phyloP scores from a whole-genome alignment of 2,113 vertebrate species.

The Gallinago media region DNA sequence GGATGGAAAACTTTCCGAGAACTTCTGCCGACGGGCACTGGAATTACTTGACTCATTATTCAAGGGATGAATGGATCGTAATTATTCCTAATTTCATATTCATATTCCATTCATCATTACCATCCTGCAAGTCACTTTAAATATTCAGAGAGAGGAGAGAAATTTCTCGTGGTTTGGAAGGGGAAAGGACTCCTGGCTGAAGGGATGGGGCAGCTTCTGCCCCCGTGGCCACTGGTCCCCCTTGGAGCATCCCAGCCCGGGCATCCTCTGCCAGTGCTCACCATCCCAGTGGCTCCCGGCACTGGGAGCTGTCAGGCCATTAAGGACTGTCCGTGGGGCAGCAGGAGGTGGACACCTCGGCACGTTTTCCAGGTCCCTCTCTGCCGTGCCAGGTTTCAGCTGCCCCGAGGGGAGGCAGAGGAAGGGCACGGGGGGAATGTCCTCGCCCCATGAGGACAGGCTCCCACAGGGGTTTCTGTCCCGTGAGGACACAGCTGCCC shows the following conservation, averaged over 20 bases:
- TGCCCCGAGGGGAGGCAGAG: background rate
- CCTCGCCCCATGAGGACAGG: background rate
- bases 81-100: constrained; percentile 50
- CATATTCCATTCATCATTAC: constrained; percentile 4
- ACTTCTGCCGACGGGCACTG: background rate
- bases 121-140: constrained; percentile 9
- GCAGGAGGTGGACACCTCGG: background rate
- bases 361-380: background rate
- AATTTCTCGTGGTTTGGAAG: background rate
- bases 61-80: constrained; percentile 3
- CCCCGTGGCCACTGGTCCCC: fast-evolving
- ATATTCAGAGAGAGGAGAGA: constrained; percentile 27
- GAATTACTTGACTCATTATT: background rate
- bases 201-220: fast-evolving
- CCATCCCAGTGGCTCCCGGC: background rate
- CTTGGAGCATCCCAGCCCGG: fast-evolving
- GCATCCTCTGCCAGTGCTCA: background rate
- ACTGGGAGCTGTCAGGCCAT: fast-evolving
- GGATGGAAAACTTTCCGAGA: background rate
- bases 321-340: background rate
- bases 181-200: background rate
- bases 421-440: fast-evolving
- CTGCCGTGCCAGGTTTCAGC: background rate
- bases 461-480: background rate
- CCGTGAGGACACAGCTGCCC: background rate